These are phyloP conservation scores for Amorpha juglandis DNA, from an alignment of 2,888 invertebrate genomes.

Conservation along the genomic window DNA sequence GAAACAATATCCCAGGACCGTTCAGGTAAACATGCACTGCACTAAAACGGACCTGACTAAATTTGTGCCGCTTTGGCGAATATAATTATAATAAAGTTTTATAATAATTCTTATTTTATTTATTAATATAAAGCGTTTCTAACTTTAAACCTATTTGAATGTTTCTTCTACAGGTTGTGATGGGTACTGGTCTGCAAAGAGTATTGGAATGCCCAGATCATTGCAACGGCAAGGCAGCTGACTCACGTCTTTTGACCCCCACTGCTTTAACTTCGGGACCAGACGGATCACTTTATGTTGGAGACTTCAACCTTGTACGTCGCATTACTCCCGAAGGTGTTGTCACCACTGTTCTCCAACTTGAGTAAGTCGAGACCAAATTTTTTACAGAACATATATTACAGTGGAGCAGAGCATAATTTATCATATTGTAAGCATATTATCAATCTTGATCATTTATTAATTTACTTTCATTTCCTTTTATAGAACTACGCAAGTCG, in stretches of 20 bases:
- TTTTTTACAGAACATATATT: not conserved
- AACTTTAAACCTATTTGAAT: not conserved
- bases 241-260: constrained; percentile 94
- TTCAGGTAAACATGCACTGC: constrained; percentile 80
- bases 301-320: constrained; percentile 97
- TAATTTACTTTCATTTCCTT: constrained; percentile 10
- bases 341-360: constrained; percentile 93
- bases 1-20: constrained; percentile 95
- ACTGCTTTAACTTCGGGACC: constrained; percentile 97
- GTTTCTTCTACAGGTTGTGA: constrained; percentile 88
- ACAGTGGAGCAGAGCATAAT: not conserved
- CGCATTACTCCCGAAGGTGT: constrained; percentile 95
- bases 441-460: not conserved
- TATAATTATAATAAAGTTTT: too few relatives aligned
- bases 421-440: not conserved
- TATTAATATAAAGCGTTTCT: too few relatives aligned
- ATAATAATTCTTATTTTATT: too few relatives aligned
- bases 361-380: constrained; percentile 85
- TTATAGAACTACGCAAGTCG: constrained; percentile 95
- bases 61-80: not conserved
- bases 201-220: constrained; percentile 93
- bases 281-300: constrained; percentile 98
- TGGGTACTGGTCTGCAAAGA: constrained; percentile 96
- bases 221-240: constrained; percentile 93
- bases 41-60: not conserved